A percentile compares a stretch with the other conserved stretches of the same genome.
These are phyloP conservation scores for Pampusana beccarii DNA, from an alignment of 2,113 vertebrate genomes.

Conservation along the genomic window DNA sequence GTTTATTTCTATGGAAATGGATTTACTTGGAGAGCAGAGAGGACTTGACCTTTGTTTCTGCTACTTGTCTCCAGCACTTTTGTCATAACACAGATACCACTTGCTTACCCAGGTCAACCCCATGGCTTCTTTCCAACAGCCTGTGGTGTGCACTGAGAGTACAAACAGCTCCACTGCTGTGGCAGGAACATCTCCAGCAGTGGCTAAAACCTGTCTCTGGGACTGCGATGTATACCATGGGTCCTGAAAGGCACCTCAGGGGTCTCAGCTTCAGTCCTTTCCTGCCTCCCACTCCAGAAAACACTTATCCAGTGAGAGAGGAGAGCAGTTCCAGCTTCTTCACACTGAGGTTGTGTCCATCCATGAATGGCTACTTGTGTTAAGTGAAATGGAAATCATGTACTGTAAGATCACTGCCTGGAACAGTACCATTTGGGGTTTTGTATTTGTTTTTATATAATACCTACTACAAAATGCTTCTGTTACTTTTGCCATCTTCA, in stretches of 20 bases:
- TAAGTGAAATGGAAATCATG: neutral
- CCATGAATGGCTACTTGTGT: neutral
- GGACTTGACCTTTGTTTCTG: neutral
- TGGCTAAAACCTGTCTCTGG: neutral
- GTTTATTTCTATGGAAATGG: neutral
- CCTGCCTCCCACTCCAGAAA: neutral
- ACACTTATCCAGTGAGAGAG: neutral
- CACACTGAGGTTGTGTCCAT: neutral
- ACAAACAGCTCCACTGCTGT: neutral
- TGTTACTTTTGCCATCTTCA: neutral
- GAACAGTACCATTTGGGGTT: rapidly evolving
- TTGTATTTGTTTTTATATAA: neutral
- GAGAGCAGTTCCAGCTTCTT: neutral
- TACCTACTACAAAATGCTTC: neutral
- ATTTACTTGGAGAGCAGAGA: neutral
- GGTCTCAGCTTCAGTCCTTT: neutral
- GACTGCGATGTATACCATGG: neutral
- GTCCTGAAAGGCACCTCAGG: neutral
- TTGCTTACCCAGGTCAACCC: neutral
- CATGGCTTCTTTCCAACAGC: neutral
- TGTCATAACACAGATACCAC: neutral
- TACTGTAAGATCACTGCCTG: neutral
- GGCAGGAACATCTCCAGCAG: neutral
- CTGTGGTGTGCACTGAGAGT: neutral
- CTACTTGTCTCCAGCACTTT: neutral